Base-by-base conservation (phyloP, 2,797 vertebrate genomes). In the Periophthalmus magnuspinnatus region DNA sequence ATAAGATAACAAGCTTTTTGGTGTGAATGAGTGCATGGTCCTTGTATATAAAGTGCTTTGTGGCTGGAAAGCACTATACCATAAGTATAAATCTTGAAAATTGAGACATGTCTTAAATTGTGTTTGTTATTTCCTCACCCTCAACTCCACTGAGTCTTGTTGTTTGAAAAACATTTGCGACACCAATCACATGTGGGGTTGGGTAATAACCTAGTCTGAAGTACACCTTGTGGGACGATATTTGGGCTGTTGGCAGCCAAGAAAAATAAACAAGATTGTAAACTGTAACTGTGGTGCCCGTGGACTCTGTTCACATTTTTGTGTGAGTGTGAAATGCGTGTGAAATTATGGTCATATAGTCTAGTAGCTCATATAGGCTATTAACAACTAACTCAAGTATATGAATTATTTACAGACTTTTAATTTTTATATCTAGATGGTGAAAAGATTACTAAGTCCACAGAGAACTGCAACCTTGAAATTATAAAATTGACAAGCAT, bases 241-340 rank as follows among this genome's bases (percentile, higher is more conserved):
- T 68, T 71, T 71, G 59, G 73, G 56, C 68, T 45, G 79, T 72
- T 71, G 36, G 77, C 79, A 73, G 86, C 86, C 86, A 82, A 79
- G 74, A 89, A 83, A 86, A 87, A 86, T 84, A 85, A 90, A 86
- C 84, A 82, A 75, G 74, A 68, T 80, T 50, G 81, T 88, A 85
- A 88, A 89, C 79, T 81, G 65, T 77, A 78, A 82, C 61, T 78
- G 71, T 14, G 4, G 68, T 41, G 48, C 64, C 82, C 59, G 24
- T 5, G 33, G 65, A 72, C 79, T 57, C 69, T 80, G 66, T 77
- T 84, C 70, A 77, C 61, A 79, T 75, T 76, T 48, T 14, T 21
- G 65, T 41, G 56, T 69, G 24, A 50, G 14, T 24, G 22, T 6
- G 5, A 32, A 64, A 17, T 38, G 34, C 59, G 16, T 6, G 5